Base-by-base conservation (phyloP, 2,797 vertebrate genomes). In the Novumbra hubbsi region DNA sequence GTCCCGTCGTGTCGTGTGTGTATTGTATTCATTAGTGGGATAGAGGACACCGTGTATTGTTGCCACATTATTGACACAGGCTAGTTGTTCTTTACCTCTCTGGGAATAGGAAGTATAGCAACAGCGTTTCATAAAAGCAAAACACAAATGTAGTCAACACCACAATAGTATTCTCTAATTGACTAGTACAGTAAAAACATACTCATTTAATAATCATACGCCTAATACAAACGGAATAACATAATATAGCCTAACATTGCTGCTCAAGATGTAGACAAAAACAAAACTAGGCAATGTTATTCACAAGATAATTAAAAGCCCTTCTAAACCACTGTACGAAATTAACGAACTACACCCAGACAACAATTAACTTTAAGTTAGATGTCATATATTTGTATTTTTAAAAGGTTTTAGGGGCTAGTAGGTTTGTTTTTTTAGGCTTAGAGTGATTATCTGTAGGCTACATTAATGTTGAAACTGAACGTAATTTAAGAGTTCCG, bases 1-100 rank as follows among this genome's bases (percentile, higher is more conserved):
- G 87, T 84, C 80, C 83, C 86, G 81, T 81, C 79, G 86, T 88
- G 86, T 88, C 87, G 86, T 89, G 86, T 88, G 86, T 88, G 88
- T 76, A 75, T 82, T 88, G 85, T 88, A 79, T 85, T 89, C 84
- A 89, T 91, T 86, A 82, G 32, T 87, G 85, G 87, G 86, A 12
- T 24, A 60, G 24, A 27, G 55, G 21, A 60, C 55, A 60, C 55
- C 9, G n/a, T 21, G 21, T 11, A 45, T 27, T 60, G 82, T 76
- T 81, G 75, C 65, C 30, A 76, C 28, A n/a, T 52, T 45, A 30
- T 62, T 19, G 34, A 60, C 24, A 27, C 71, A 24, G 28, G 16
- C 63, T 32, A 28, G 28, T 17, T 32, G 2, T 30, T 32, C 16
- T 28, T 19, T 30, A 65, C 1, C 7, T 28, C 8, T 57, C 55